Base-by-base conservation (phyloP, 2,113 vertebrate species). In the Setophaga kirtlandii region DNA sequence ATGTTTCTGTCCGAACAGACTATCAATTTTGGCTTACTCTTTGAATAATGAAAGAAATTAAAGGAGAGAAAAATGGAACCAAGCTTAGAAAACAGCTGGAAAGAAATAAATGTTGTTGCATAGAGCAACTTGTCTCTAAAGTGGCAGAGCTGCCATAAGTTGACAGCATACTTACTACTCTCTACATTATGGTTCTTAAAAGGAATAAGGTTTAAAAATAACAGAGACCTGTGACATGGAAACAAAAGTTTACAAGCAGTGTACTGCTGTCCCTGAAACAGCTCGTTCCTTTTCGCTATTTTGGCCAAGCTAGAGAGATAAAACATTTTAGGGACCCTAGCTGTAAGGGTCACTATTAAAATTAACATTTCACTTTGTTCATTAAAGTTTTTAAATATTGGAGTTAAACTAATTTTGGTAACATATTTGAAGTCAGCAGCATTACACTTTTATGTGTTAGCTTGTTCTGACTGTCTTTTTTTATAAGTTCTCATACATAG, bases 401-500 rank as follows among this genome's bases (percentile, higher is more conserved):
- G 6, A 69, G 8, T 24, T 16, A 24, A 73, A 70, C 5, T 39
- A 35, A 49, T 42, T 73, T 83, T 44, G 25, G 12, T 1, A 11
- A 76, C n/a, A 17, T 77, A 2, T 39, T 83, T 71, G 46, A 71
- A 80, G 71, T 27, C 6, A 21, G 3, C 18, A 91, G 12, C 14
- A 15, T 56, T 65, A 25, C 0, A 4, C 10, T n/a, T 53, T 52
- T 31, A 46, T 0, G 1, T 10, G 20, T 37, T 49, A 15, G 4
- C 9, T 87, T 84, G 33, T 37, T 78, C 35, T 70, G 47, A 25
- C 13, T 52, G 12, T 6, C 3, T 28, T 78, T 60, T 85, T 2
- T 15, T 46, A 10, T 23, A 75, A 44, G 15, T 13, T 84, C 20
- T 87, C 3, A 0, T 28, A 18, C 0, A 0, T 28, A 63, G 35